Base-by-base conservation (phyloP, 2,797 vertebrate genomes). In the Tadarida brasiliensis region DNA sequence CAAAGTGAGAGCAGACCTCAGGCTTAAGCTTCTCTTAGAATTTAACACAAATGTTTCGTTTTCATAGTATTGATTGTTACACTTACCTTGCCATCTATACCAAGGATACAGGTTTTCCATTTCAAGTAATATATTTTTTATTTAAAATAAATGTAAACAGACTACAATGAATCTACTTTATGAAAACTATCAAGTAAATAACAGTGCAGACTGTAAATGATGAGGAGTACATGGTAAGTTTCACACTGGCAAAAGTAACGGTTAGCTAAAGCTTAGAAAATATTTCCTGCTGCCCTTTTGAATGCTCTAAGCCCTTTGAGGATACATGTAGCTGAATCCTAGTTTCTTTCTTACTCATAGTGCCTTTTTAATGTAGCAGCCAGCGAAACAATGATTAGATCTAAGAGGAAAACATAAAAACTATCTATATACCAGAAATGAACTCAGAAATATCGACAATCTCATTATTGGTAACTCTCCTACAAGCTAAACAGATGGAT, bases 341-440 rank as follows among this genome's bases (percentile, higher is more conserved):
- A 57, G 28, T 39, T 85, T 94, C 86, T 20, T 94, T 88, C 61
- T 92, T 51, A 77, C 70, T 94, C 87, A 84, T 63, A 22, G 33
- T 78, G 26, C 49, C 17, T 91, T 80, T 67, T 90, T 80, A 76
- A 81, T 17, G 22, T 67, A 92, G 28, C 63, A 94, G 30, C 65
- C 39, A 85, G 54, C 83, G 96, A 94, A 92, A 59, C 35, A 94
- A 76, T 74, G 11, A 80, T 84, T 82, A 90, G 44, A 63, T 81
- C 56, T 77, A 30, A 68, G 88, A 85, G 49, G 67, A 57, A 77
- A 94, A 44, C 16, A 51, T 59, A 92, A 78, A 89, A 93, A 49
- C 63, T 67, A 73, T 47, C 35, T 17, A 19, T 12, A 7, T 54
- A 33, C 17, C 68, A 82, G 71, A 85, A 59, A 68, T 73, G 28